Evolutionary conservation across 2,113 vertebrate species (phyloP), one percentile per base, ranked within the genome.

Genomic region (Vulpes ferrilata): DNA sequence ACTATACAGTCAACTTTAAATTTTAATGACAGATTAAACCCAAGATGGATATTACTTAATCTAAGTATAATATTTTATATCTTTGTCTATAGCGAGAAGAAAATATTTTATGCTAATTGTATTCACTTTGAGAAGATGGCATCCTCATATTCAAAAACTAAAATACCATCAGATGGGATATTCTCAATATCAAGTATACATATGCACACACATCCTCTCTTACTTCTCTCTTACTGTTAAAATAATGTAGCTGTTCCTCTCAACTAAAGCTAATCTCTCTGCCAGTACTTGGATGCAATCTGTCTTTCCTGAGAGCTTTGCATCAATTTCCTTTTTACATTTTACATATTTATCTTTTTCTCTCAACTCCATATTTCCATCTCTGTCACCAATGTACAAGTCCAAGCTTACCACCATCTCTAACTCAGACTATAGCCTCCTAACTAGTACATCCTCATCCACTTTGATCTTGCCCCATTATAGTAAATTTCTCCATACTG

Each of bases 91-190:
- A 5, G 51, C 48, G 51, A 90, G 23, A 93, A 90, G 27, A 94
- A 53, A 81, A 55, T 64, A 76, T 51, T 55, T 71, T 74, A 65
- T 74, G 35, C 57, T 91, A 62, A 23, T 60, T 55, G 53, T 78
- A 51, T 88, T 88, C n/a, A 71, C 22, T 88, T 87, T 83, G 67
- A 93, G 81, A 94, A 78, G 27, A 76, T 64, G 17, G 11, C 30
- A 79, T 48, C 17, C 13, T 89, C 79, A 13, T 73, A 53, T 69
- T 79, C 13, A 80, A 2, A 87, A 86, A 65, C 51, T 82, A 80
- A 86, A 43, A 85, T 71, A 71, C 53, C 32, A 64, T 90, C 43
- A 23, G 27, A 80, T 78, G 73, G 84, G 23, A 79, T 85, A 64
- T 16, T n/a, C 15, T 74, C 35, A 65, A 25, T 93, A 64, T 57